Conservation (phyloP, 2,113 vertebrate genomes). For the Hemiprocne comata region DNA sequence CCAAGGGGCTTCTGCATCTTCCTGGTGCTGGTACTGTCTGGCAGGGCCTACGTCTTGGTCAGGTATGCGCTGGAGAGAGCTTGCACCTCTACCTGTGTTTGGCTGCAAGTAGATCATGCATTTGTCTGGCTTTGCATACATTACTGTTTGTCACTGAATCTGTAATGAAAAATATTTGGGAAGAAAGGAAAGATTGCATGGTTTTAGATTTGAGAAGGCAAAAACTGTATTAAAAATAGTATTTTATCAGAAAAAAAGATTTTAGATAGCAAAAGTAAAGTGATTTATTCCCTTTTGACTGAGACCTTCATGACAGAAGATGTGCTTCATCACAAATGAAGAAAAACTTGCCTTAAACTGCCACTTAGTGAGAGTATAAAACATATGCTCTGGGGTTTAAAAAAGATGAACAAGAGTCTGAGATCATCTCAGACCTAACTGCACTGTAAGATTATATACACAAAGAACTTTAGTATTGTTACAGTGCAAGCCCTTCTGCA, state of each 20-base stretch:
- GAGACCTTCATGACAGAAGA: not conserved
- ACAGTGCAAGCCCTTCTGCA: not conserved
- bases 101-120: not conserved
- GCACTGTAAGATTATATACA: not conserved
- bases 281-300: not conserved
- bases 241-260: not conserved
- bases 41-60: not conserved
- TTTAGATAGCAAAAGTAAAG: not conserved
- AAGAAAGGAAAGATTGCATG: not conserved
- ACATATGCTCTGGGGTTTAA: not conserved
- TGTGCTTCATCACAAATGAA: not conserved
- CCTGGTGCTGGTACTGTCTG: not conserved
- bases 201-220: not conserved
- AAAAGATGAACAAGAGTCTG: not conserved
- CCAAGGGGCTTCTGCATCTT: not conserved
- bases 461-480: not conserved
- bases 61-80: not conserved
- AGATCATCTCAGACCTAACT: not conserved
- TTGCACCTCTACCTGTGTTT: not conserved
- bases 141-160: not conserved
- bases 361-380: not conserved
- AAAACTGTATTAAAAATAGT: not conserved
- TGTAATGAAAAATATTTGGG: not conserved
- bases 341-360: not conserved
- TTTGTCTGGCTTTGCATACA: not conserved